Evolutionary conservation across 2,797 vertebrate genomes (phyloP), one percentile per base, ranked within the genome.

Genomic region (Galaxias olidus): DNA sequence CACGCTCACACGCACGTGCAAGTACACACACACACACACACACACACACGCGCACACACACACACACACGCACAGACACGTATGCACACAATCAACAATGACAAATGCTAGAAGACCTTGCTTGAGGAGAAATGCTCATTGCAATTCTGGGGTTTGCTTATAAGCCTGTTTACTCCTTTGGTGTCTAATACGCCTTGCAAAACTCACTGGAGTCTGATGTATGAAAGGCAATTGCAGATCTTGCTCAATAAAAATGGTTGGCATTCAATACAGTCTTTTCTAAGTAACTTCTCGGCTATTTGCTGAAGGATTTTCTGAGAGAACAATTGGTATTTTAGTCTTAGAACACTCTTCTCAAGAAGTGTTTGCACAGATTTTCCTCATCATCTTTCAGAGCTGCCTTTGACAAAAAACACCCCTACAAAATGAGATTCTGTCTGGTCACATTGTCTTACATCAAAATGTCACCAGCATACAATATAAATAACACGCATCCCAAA

Each of bases 311-410:
- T 86, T 81, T 79, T 84, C 79, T 69, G 74, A 50, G 78, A 81
- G 81, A 85, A 84, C 77, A 82, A 77, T 86, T 85, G 77, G 78
- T 85, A 86, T 90, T 88, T 89, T 83, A 87, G 84, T 85, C 85
- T 88, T 82, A 81, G 84, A 86, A 84, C 87, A 85, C 80, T 86
- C 83, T 84, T 87, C 87, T 88, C 86, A 84, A 87, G 87, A 86
- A 84, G 85, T 89, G 86, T 89, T 90, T 88, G 86, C 85, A 87
- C 88, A 86, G 87, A 90, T 88, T 87, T 79, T 84, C 76, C 80
- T 81, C 84, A 82, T 87, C 89, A 89, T 89, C 84, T 80, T 71
- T 87, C 85, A 87, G 86, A 81, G 74, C 76, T 69, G 63, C 78
- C 73, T 85, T 83, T 88, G 89, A 88, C 88, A 87, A 88, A 18